A percentile compares a stretch with the other conserved stretches of the same genome.
Evolutionary conservation across 2,113 vertebrate species (phyloP).

Genomic region (Mola mola): DNA sequence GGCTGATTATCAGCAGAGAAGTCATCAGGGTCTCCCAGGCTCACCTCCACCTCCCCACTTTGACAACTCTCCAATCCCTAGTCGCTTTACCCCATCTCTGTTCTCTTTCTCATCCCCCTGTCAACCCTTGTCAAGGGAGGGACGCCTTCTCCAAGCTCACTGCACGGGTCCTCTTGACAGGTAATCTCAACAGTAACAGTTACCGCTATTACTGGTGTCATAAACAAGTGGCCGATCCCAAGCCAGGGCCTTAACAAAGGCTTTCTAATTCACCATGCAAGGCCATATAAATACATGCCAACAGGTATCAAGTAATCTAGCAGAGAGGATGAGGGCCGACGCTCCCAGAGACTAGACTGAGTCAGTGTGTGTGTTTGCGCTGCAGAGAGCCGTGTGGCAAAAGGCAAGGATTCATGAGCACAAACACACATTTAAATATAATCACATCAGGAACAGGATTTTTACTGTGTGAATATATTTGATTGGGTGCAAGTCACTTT

Average conservation of each 20-base stretch:
- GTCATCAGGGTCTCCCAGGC: conserved; percentile 90
- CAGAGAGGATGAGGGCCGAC: conserved; percentile 67
- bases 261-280: conserved; percentile 88
- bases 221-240: conserved; percentile 94
- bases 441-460: conserved; percentile 4
- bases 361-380: conserved; percentile 20
- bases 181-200: conserved; percentile 99
- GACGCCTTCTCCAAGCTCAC: conserved; percentile 81
- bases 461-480: conserved; percentile 20
- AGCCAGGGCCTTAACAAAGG: conserved; percentile 94
- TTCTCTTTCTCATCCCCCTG: conserved; percentile 83
- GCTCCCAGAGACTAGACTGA: conserved; percentile 7
- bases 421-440: conserved; percentile 31
- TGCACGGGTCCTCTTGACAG: conserved; percentile 95
- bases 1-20: conserved; percentile 99
- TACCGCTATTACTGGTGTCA: conserved; percentile 99
- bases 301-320: conserved; percentile 95
- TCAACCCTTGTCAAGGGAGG: conserved; percentile 98
- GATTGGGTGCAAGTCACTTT: conserved; percentile 27
- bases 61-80: conserved; percentile 73
- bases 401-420: conserved; percentile 14
- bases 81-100: conserved; percentile 81
- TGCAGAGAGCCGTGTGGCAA: conserved; percentile 8
- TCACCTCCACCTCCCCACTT: conserved; percentile 60
- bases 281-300: conserved; percentile 95